Base-by-base conservation (phyloP, 1,140 invertebrate species). In the Psix sp. region DNA sequence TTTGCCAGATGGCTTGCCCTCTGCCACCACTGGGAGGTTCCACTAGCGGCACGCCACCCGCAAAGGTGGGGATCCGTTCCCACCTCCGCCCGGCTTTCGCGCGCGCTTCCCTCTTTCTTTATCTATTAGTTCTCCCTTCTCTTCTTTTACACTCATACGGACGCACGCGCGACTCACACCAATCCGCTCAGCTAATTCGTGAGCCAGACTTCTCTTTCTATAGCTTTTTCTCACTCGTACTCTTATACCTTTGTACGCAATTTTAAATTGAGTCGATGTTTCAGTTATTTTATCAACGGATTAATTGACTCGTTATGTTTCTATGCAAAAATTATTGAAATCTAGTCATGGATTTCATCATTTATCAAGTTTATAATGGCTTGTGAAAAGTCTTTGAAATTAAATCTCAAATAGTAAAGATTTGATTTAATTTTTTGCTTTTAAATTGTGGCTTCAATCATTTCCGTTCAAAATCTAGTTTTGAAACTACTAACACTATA, bases 1-100 rank as follows among this genome's bases (percentile, higher is more conserved):
- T 90, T 90, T 89, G 88, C 88, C 84, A 85, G 84, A 80, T 80
- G 82, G 75, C 80, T 80, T 77, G 78, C 73, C 80, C 79, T 76
- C 77, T 76, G 77, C 79, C 80, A 78, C 82, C 82, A 82, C 81
- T 88, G 86, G 88, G 86, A 84, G 85, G 83, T 77, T 77, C 80
- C 76, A 72, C 54, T 26, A 71, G 76, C 76, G 77, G 77, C 78
- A 77, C 76, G 80, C 73, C 78, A 77, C 67, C 60, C 40, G 43
- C 18, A 45, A 7, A n/a, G 60, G 79, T 77, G 77, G 78, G 75
- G 67, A 67, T 63, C 66, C 49, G 78, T 77, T 79, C 70, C 81
- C 82, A 82, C 82, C 80, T 80, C 81, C 77, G 74, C 14, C 36
- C 40, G 38, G 17, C 65, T 60, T 36, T 63, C 59, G 59, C 39